A percentile compares a stretch with the other conserved stretches of the same genome.
Conservation (phyloP, 2,113 vertebrate species). For the Crotalus helleri region DNA sequence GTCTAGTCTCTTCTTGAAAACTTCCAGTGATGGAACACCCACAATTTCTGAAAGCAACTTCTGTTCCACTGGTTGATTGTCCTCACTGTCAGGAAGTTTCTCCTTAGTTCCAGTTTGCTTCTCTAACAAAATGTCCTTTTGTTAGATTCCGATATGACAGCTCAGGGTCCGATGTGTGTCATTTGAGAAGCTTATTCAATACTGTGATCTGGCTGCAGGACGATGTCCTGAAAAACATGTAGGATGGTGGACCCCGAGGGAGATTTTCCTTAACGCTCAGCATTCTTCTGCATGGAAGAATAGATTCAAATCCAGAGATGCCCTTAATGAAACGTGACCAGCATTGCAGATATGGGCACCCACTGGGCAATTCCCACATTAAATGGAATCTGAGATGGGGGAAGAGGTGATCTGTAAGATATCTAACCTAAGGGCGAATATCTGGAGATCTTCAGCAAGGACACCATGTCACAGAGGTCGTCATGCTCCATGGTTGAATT, state of each 20-base stretch:
- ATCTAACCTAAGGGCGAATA: background rate
- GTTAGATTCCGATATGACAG: background rate
- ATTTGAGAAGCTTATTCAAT: background rate
- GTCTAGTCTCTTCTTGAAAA: too few species aligned
- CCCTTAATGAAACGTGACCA: background rate
- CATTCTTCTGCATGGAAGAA: slow-evolving; percentile 23
- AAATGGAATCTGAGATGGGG: background rate
- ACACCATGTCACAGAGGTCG: background rate
- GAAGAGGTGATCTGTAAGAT: background rate
- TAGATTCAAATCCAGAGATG: background rate
- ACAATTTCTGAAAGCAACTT: too few species aligned
- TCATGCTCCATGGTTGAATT: background rate
- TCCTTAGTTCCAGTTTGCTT: too few species aligned
- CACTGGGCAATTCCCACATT: background rate
- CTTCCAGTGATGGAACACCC: too few species aligned
- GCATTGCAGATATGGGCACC: background rate
- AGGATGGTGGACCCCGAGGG: background rate
- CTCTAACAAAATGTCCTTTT: too few species aligned
- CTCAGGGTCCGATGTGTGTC: too few species aligned
- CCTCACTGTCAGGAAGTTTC: too few species aligned
- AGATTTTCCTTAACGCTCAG: background rate
- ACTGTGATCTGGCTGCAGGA: background rate
- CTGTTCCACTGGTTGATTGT: too few species aligned
- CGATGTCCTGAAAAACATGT: background rate
- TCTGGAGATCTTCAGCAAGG: slow-evolving; percentile 35